Conservation (phyloP, 2,797 vertebrate genomes). For the Discoglossus pictus region DNA sequence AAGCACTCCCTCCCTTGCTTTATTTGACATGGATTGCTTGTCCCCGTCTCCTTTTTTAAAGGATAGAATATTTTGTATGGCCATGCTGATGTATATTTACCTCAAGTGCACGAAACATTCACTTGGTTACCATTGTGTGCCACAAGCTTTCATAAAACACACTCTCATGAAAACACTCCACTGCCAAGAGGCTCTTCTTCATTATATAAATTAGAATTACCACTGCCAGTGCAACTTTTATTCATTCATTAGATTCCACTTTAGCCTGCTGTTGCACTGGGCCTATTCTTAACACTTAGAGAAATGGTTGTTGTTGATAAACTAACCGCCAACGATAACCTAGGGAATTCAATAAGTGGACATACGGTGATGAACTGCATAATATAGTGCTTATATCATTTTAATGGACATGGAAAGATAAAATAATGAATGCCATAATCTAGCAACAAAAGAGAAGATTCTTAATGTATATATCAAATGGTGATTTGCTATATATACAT, state of each 20-base stretch:
- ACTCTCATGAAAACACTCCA: slow-evolving; percentile 30
- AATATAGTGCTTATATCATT: too few relatives aligned
- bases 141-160: slow-evolving; percentile 6
- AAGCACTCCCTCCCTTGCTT: background rate
- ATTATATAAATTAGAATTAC: slow-evolving; percentile 11
- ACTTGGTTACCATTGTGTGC: slow-evolving; percentile 9
- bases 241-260: background rate
- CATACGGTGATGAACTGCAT: too few relatives aligned
- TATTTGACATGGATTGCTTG: background rate
- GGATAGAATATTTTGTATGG: slow-evolving; percentile 1
- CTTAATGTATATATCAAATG: too few relatives aligned
- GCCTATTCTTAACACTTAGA: too few relatives aligned
- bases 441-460: too few relatives aligned
- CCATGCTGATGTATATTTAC: slow-evolving; percentile 1
- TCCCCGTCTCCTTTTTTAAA: background rate
- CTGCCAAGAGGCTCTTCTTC: slow-evolving; percentile 8
- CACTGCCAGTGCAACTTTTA: slow-evolving; percentile 6
- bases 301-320: too few relatives aligned
- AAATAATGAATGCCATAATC: too few relatives aligned
- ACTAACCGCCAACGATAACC: too few relatives aligned
- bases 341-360: too few relatives aligned
- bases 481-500: too few relatives aligned
- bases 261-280: background rate
- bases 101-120: background rate
- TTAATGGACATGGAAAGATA: too few relatives aligned